phyloP scores from a whole-genome alignment of 2,797 vertebrate genomes.

The Poecile montanus region DNA sequence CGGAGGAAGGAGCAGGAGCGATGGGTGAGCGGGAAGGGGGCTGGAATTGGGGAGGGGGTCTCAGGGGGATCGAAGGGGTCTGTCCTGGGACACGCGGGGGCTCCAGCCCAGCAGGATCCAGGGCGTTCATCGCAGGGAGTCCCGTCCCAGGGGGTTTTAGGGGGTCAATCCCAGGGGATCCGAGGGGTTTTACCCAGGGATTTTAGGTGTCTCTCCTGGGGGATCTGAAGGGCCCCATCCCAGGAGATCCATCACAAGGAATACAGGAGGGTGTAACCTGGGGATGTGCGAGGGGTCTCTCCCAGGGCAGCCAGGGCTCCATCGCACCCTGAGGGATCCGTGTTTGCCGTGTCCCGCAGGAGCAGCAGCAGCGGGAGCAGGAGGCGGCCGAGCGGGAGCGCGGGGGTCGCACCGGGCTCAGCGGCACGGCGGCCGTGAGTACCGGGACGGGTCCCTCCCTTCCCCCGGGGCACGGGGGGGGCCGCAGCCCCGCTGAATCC shows the following conservation, averaged over 20 bases:
- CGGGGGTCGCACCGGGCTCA: slow-evolving; percentile 80
- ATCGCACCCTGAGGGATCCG: background rate
- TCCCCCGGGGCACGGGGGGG: background rate
- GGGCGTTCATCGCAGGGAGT: background rate
- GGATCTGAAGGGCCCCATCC: too few species aligned
- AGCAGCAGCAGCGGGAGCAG: slow-evolving; percentile 83
- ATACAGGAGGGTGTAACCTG: background rate
- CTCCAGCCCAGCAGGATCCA: background rate
- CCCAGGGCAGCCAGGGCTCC: background rate
- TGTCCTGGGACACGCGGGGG: background rate
- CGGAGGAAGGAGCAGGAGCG: slow-evolving; percentile 76
- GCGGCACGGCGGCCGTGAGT: slow-evolving; percentile 85
- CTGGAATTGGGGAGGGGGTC: background rate
- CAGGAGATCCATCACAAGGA: background rate
- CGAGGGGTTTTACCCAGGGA: background rate
- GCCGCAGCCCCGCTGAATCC: background rate
- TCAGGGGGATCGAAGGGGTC: background rate
- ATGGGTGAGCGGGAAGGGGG: slow-evolving; percentile 76
- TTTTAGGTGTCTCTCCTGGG: too few species aligned
- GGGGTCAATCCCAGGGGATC: background rate
- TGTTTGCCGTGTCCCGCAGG: slow-evolving; percentile 51
- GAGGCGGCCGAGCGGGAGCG: slow-evolving; percentile 81
- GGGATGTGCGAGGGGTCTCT: background rate
- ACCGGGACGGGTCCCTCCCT: background rate
- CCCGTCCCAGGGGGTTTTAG: too few species aligned